Base-by-base conservation (phyloP, 2,113 vertebrate species). In the Pogonocichla stellata region DNA sequence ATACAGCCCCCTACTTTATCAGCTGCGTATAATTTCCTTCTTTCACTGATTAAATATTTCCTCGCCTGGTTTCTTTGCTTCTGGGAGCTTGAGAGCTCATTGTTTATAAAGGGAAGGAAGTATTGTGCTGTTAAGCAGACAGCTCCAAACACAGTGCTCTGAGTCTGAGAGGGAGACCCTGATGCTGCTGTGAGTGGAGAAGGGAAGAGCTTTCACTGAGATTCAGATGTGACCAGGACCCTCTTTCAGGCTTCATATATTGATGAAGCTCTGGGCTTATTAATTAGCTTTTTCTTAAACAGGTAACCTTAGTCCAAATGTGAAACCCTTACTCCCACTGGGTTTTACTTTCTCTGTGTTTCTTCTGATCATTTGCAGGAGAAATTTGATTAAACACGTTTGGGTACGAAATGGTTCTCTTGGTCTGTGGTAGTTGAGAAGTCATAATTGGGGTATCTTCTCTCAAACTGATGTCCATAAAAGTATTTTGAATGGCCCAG, bases 11-110 rank as follows among this genome's bases (percentile, higher is more conserved):
- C 34, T 70, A 48, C 26, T 94, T 95, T 91, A 92, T 83, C 85
- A 90, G 13, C 69, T 74, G 64, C 77, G 48, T 86, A 47, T 61
- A 66, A 82, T 93, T 93, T 91, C 71, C 47, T 92, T 42, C 60
- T 88, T 86, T 90, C 42, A 53, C 79, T 82, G 66, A 86, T 88
- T 93, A 95, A 95, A 66, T 86, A 90, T 90, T 95, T 95, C 67
- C 60, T 90, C 0, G 1, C 83, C 77, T 86, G 65, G 65, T 94
- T 91, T 93, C 85, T 96, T 96, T 88, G 50, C 94, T 96, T 95
- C 91, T 62, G 92, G 81, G 90, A 95, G 47, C 71, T 81, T 85
- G 78, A 92, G 78, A 87, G 54, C 78, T 82, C 38, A 15, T 62
- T 88, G 58, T 87, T 92, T 88, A 78, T 85, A 88, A 90, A 93